Evolutionary conservation across 2,113 vertebrate species (phyloP), one percentile per base, ranked within the genome.

Genomic region (Pampusana beccarii): DNA sequence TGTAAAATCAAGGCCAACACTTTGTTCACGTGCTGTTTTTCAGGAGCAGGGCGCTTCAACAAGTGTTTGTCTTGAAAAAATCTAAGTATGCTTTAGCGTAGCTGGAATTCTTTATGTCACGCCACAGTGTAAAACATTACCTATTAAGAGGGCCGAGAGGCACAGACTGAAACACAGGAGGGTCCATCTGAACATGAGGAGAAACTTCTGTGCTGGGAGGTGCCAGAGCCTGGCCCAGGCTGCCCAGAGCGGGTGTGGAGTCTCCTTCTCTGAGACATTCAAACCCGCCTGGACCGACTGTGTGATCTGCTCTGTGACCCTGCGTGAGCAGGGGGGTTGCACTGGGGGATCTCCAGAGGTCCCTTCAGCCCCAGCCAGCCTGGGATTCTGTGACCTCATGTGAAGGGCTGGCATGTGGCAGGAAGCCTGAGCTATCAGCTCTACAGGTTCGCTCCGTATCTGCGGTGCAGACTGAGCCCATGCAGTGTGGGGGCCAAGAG

Each of bases 61-160:
- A 28, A 66, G 73, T 87, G 82, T 80, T 95, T 96, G 31, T 29
- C 80, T 94, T 92, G 80, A 93, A 83, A 96, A 92, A 31, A 28
- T n/a, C 0, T 1, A 65, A 90, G 82, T 40, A 5, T 66, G 28
- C 81, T 91, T 81, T 5, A 80, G 66, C 6, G 3, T 53, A 58
- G 24, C 38, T 58, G 88, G 83, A 80, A 94, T 91, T 67, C 81
- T 92, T 86, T 21, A 16, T 53, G 75, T 86, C 44, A 40, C 0
- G 0, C 69, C 34, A 29, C 77, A 21, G 33, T 34, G 53, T 84
- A 67, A 72, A 93, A n/a, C 61, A 21, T 64, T 61, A 33, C 38
- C n/a, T 88, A 24, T 50, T 20, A 61, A 94, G 61, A 58, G 34
- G 44, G 44, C 17, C 44, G 19, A 19, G 17, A 19, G 18, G 44